Conservation (phyloP, 2,113 vertebrate species). For the Toxotes jaculatrix region DNA sequence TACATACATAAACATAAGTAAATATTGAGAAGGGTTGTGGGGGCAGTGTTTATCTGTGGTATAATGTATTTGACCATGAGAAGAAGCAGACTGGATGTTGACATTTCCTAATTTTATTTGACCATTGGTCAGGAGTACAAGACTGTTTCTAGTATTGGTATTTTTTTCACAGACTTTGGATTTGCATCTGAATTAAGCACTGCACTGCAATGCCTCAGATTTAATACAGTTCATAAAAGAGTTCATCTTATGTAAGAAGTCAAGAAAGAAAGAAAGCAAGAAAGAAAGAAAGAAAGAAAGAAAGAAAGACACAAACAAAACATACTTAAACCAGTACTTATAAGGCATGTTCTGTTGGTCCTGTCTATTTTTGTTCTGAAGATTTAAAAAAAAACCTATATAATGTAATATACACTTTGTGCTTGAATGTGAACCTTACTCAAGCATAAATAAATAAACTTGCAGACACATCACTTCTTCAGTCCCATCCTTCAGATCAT, state of each 20-base stretch:
- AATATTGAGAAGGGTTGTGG: background rate
- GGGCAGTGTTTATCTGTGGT: background rate
- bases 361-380: background rate
- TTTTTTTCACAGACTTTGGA: constrained; percentile 24
- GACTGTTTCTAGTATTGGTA: constrained; percentile 13
- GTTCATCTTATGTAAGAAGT: background rate
- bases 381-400: background rate
- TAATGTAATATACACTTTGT: background rate
- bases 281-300: constrained; percentile 14
- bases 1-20: background rate
- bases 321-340: background rate
- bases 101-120: constrained; percentile 54
- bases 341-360: background rate
- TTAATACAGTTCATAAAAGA: background rate
- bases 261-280: background rate
- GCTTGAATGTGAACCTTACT: background rate
- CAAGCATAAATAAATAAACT: background rate
- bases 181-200: background rate
- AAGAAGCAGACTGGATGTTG: constrained; percentile 49
- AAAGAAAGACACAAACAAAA: background rate
- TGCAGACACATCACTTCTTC: background rate
- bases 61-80: constrained; percentile 31
- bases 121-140: constrained; percentile 26
- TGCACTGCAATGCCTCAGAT: background rate
- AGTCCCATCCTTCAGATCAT: constrained; percentile 15